Conservation (phyloP, 1,140 invertebrate species). For the Battus philenor region DNA sequence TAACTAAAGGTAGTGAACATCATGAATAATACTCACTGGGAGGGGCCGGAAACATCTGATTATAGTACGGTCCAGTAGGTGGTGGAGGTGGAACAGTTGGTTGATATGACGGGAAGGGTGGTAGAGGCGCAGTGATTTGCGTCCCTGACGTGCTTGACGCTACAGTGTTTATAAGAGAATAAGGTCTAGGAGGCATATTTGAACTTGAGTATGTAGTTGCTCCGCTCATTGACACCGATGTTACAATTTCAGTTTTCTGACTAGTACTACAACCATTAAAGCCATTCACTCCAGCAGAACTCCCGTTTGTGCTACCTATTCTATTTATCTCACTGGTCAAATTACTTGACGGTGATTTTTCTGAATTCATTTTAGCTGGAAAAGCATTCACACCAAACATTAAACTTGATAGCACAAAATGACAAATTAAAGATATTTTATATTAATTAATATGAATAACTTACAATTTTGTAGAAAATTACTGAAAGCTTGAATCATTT, state of each 20-base stretch:
- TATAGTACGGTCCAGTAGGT: constrained; percentile 8
- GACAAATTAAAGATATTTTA: background rate
- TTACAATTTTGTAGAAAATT: background rate
- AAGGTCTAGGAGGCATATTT: background rate
- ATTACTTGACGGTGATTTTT: background rate
- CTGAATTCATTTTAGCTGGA: constrained; percentile 1
- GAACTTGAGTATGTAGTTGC: background rate
- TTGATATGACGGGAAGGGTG: constrained; percentile 15
- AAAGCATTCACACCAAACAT: no score
- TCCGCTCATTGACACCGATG: background rate
- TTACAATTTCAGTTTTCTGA: constrained; percentile 3
- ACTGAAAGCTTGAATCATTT: background rate
- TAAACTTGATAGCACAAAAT: no score
- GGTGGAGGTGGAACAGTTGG: constrained; percentile 15
- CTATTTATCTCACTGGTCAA: constrained; percentile 4
- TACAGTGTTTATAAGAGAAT: background rate
- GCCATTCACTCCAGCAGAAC: background rate
- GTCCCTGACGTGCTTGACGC: background rate
- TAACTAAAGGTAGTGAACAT: no score
- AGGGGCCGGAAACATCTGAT: background rate
- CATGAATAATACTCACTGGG: background rate
- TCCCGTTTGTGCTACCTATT: background rate
- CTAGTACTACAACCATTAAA: background rate
- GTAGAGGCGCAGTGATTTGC: background rate
- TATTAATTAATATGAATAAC: no score